Base-by-base conservation (phyloP, 2,888 invertebrate species). In the Mechanitis mazaeus region DNA sequence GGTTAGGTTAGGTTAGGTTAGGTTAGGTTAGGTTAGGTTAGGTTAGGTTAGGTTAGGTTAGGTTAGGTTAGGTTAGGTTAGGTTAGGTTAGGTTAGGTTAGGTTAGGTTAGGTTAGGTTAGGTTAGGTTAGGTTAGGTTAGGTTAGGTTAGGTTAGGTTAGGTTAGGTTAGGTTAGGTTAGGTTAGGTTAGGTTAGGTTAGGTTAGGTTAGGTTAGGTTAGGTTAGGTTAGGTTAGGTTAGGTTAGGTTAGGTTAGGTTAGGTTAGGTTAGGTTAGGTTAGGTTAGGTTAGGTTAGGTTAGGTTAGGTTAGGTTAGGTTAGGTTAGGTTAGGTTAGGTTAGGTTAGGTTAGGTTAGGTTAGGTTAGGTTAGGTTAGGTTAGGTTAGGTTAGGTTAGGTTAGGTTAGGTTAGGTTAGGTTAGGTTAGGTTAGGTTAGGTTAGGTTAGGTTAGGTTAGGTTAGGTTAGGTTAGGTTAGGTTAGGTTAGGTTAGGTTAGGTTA, bases 401-500 rank as follows among this genome's bases (percentile, higher is more conserved):
- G 67, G 66, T 64, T 64, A 63, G 56, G 59, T 59, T 60, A 60
- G 63, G 63, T 60, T 63, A 60, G 65, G 65, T 63, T 62, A 67
- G 62, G 62, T 64, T 63, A 65, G 68, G 68, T 66, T 67, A 65
- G 69, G 67, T 65, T 66, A 68, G 68, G 68, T 67, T 67, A 65
- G 65, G 65, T 67, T 64, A 64, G 63, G 65, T 67, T 64, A 63
- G 65, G 63, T 64, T 63, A 61, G 67, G 64, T 64, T 64, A 63
- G 65, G 65, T 66, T 65, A 64, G 65, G 65, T 64, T 65, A 64
- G 68, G 66, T 64, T 64, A 65, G 67, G 68, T 65, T 65, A 69
- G 67, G 67, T 65, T 64, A 69, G 67, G 67, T 65, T 64, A 69
- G 69, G 69, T 67, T 67, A 69, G 69, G 68, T 65, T 65, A 67